A percentile compares a stretch with the other conserved stretches of the same genome.
These are phyloP conservation scores for Galeruca laticollis DNA, from an alignment of 2,888 invertebrate species.

Conservation along the genomic window DNA sequence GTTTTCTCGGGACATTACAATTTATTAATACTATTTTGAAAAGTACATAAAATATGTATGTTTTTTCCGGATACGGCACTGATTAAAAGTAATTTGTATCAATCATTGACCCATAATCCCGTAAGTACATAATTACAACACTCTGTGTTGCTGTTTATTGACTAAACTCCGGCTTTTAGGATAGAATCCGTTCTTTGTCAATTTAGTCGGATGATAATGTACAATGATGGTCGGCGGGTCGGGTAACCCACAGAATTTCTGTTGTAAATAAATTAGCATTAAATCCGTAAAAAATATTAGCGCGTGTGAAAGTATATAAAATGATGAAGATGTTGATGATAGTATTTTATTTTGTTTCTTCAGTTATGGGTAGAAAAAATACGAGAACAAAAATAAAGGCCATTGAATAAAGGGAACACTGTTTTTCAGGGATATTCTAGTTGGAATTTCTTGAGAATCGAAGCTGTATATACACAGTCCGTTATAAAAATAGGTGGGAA, in stretches of 20 bases:
- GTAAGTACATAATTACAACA: slow-evolving; percentile 25
- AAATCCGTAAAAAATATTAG: too few species aligned
- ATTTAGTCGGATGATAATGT: neutral
- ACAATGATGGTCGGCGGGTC: neutral
- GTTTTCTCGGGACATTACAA: too few species aligned
- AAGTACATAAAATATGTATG: neutral
- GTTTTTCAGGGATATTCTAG: too few species aligned
- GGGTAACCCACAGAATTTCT: neutral
- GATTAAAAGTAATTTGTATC: slow-evolving; percentile 26
- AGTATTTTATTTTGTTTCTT: too few species aligned
- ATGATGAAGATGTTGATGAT: too few species aligned
- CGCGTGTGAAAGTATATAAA: neutral
- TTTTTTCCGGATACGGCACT: neutral
- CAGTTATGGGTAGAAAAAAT: too few species aligned
- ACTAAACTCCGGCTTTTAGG: neutral
- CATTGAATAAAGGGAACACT: too few species aligned
- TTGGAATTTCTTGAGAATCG: too few species aligned
- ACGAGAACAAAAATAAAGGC: too few species aligned
- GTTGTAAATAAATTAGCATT: neutral
- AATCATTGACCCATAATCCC: slow-evolving; percentile 33
- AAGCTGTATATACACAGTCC: too few species aligned
- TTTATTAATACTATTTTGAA: too few species aligned
- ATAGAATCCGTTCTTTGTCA: neutral
- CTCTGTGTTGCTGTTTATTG: slow-evolving; percentile 6
- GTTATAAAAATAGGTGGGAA: too few species aligned